Conservation (phyloP, 2,888 invertebrate species). For the Uropetala carovei region DNA sequence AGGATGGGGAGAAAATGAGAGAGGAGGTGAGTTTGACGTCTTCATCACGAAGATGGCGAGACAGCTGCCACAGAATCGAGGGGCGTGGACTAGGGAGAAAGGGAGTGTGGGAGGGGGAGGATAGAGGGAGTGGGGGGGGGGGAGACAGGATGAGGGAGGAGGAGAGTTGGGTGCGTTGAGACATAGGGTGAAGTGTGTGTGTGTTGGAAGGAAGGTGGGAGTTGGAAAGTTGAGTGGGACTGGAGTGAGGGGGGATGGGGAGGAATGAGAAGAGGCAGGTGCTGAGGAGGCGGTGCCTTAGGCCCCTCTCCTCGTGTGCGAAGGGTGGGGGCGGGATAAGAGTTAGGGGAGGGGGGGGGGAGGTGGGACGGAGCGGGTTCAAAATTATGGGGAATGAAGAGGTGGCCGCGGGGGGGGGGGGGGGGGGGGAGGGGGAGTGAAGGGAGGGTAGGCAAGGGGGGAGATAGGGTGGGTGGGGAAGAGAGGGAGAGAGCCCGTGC, state of each 20-base stretch:
- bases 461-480: no score
- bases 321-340: neutral
- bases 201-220: neutral
- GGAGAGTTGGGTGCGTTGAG: neutral
- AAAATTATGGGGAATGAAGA: neutral
- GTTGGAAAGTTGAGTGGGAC: neutral
- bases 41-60: conserved; percentile 43
- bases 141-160: neutral
- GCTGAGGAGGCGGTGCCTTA: conserved; percentile 12
- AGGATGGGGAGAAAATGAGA: neutral
- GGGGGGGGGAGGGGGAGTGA: neutral
- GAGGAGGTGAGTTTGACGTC: conserved; percentile 33
- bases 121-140: neutral
- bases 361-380: neutral
- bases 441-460: neutral
- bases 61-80: conserved; percentile 12
- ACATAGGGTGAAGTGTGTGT: neutral
- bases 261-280: neutral
- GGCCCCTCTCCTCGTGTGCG: neutral
- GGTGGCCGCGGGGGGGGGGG: neutral
- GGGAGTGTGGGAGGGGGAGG: neutral
- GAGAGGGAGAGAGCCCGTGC: no score
- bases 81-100: neutral
- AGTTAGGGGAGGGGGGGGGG: neutral
- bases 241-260: neutral